phyloP scores from a whole-genome alignment of 2,797 vertebrate genomes.

The Spatula clypeata region DNA sequence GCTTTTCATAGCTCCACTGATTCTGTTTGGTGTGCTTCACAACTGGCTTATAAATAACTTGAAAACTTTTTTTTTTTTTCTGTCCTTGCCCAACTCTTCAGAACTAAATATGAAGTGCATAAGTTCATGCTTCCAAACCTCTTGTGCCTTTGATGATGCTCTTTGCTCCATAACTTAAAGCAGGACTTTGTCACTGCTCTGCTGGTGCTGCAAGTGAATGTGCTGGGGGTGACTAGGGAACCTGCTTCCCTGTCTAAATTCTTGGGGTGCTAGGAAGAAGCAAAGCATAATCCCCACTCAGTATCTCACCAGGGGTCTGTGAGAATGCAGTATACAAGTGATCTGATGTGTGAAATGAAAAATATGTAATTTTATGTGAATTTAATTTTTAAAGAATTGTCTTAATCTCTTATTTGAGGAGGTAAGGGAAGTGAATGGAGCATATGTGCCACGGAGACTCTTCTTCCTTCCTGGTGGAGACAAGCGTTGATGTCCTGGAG shows the following conservation, averaged over 20 bases:
- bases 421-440: neutral
- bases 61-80: neutral
- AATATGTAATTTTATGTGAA: neutral
- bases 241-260: neutral
- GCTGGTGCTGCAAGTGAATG: neutral
- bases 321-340: neutral
- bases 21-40: neutral
- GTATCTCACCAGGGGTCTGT: neutral
- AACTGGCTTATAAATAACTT: fast-evolving
- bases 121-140: neutral
- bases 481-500: neutral
- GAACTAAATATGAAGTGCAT: neutral
- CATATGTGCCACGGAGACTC: fast-evolving
- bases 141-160: neutral
- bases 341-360: neutral
- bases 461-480: neutral
- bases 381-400: neutral
- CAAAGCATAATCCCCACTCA: fast-evolving
- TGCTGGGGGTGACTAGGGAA: neutral
- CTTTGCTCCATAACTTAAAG: neutral
- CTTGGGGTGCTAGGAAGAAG: neutral
- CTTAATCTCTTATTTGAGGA: neutral
- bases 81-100: neutral
- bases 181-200: neutral
- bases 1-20: neutral